Conservation (phyloP, 2,888 invertebrate species). For the Teleogryllus oceanicus region DNA sequence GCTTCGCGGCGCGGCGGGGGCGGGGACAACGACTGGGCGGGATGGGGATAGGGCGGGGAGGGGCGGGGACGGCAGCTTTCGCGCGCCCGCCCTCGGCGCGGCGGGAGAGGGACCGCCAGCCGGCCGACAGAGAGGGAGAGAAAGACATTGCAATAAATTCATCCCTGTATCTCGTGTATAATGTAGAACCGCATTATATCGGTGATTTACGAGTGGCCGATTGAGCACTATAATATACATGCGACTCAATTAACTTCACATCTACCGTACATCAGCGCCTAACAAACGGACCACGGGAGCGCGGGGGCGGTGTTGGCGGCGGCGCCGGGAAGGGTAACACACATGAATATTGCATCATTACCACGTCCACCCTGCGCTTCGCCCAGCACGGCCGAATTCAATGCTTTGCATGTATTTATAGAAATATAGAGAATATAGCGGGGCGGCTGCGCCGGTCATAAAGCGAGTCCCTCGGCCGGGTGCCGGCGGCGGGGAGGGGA, state of each 20-base stretch:
- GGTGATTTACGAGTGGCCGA: slow-evolving; percentile 32
- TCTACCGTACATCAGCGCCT: slow-evolving; percentile 30
- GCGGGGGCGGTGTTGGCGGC: not conserved
- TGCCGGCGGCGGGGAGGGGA: not conserved
- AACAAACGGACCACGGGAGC: slow-evolving; percentile 26
- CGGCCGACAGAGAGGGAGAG: slow-evolving; percentile 26
- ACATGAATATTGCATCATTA: slow-evolving; percentile 33
- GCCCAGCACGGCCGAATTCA: slow-evolving; percentile 23
- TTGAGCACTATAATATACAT: slow-evolving; percentile 30
- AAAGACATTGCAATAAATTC: slow-evolving; percentile 30
- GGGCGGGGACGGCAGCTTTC: slow-evolving; percentile 12
- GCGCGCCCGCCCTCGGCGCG: not conserved
- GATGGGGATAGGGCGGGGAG: not conserved
- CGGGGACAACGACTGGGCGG: slow-evolving; percentile 18
- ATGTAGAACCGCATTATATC: slow-evolving; percentile 27
- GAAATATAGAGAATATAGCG: slow-evolving; percentile 22
- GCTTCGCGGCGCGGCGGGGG: not conserved
- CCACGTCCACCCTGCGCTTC: slow-evolving; percentile 12
- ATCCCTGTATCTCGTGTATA: slow-evolving; percentile 27
- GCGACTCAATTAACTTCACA: slow-evolving; percentile 36
- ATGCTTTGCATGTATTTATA: slow-evolving; percentile 32
- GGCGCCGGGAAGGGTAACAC: not conserved
- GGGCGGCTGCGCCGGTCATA: not conserved
- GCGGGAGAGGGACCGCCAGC: slow-evolving; percentile 22
- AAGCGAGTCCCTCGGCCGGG: not conserved